A percentile compares a stretch with the other conserved stretches of the same genome.
Evolutionary conservation across 2,113 vertebrate species (phyloP).

Genomic region (Xerus inauris): DNA sequence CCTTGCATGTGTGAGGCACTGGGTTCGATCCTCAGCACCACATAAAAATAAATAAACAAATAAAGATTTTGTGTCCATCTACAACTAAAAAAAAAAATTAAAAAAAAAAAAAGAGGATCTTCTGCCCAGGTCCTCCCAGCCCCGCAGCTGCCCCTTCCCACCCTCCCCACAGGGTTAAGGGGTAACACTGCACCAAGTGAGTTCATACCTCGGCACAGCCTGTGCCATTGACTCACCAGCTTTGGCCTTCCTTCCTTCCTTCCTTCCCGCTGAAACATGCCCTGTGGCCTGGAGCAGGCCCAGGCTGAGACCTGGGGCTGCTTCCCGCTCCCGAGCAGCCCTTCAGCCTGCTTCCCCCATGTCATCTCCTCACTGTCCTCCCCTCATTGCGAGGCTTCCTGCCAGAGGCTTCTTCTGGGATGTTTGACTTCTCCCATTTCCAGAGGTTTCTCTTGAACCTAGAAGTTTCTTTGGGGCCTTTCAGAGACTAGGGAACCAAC

Average conservation of each 20-base stretch:
- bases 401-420: not conserved
- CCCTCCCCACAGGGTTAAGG: not conserved
- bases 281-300: not conserved
- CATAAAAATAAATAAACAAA: too few species aligned
- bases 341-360: not conserved
- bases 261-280: not conserved
- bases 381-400: not conserved
- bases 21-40: too few species aligned
- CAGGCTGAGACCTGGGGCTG: not conserved
- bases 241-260: constrained; percentile 17
- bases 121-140: not conserved
- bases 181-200: not conserved
- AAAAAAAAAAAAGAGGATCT: not conserved
- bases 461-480: not conserved
- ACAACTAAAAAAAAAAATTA: too few species aligned
- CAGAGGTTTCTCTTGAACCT: constrained; percentile 29
- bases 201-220: not conserved
- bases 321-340: not conserved
- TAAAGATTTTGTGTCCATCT: too few species aligned
- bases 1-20: too few species aligned
- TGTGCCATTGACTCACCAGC: constrained; percentile 17
- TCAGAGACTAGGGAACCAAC: not conserved
- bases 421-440: not conserved
- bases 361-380: not conserved
- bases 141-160: not conserved